Evolutionary conservation across 1,140 invertebrate genomes (phyloP), one percentile per base, ranked within the genome.

Genomic region (Ladona fulva): DNA sequence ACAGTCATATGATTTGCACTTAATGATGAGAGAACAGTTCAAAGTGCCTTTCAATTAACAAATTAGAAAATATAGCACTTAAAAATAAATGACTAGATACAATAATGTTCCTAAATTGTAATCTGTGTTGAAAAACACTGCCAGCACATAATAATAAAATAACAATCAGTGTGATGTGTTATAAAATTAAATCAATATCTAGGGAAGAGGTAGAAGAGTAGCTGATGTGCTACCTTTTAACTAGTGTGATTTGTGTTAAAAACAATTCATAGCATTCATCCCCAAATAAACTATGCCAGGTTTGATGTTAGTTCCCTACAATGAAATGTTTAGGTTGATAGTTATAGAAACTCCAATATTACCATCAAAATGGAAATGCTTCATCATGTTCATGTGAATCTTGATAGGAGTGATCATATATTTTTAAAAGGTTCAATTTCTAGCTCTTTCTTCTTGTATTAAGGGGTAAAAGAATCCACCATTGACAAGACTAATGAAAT

Each of bases 381-480:
- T 66, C 52, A 66, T 19, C n/a, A 66, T 66, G n/a, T 66, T 66
- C 52, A 19, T 16, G 52, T 66, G 52, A 66, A 66, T 66, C 52
- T 66, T 66, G 52, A 66, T 42, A n/a, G 25, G 8, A 29, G 24
- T 37, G 75, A 22, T 76, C 25, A 76, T 76, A 29, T 76, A 76
- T 76, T 76, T 76, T 76, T 37, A 37, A 76, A 76, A 76, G 25
- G 25, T 29, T 76, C 75, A n/a, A 29, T 76, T n/a, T 76, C 75
- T 76, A 25, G 25, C 29, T 29, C 42, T 76, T 29, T 29, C 75
- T 42, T 42, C 25, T 19, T 37, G 25, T n/a, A 42, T 42, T 29
- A 76, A 76, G 75, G 42, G 75, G 75, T n/a, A 25, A 76, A 76
- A 76, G 75, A 76, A 25, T 37, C 75, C 75, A 76, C 75, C 11